Base-by-base conservation (phyloP, 2,888 invertebrate genomes). In the Prenolepis imparis region DNA sequence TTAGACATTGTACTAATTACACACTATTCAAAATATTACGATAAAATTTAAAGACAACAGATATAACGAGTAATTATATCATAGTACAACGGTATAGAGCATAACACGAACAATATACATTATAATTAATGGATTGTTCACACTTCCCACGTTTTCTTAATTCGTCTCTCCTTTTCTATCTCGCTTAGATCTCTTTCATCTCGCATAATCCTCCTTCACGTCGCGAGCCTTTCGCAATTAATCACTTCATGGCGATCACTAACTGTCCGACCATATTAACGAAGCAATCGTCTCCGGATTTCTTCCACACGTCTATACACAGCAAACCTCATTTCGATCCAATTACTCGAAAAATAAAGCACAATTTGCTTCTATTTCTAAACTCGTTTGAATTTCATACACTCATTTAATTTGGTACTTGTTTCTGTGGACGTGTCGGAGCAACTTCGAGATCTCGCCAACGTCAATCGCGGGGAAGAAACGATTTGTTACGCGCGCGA, bases 81-180 rank as follows among this genome's bases (percentile, higher is more conserved):
- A 44, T 44, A 48, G 28, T 21, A 63, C 24, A 63, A 75, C 21
- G 32, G 21, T 44, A 12, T 18, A 44, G 6, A 63, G 48, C 61
- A 9, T 63, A 44, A 63, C 15, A 36, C 18, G 63, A 44, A 48
- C 48, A 36, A 48, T 63, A 59, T 82, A 88, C 85, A 86, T 82
- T 78, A 87, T 92, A 92, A 93, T 92, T 91, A 92, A 93, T 93
- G 90, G 87, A 90, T 90, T 89, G 90, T 91, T 91, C 90, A 83
- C 92, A 92, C 91, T 90, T 92, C 92, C 90, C 90, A 91, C 90
- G 88, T 87, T 88, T 81, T 84, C 86, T 85, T 85, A 86, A 85
- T 83, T 82, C 68, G 59, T 66, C 77, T 77, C 84, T 84, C 70
- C 74, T n/a, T 41, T 12, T 52, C n/a, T n/a, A 6, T 52, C 18